Percentiles rank a stretch among this genome's conserved stretches.
Evolutionary conservation across 2,888 invertebrate genomes (phyloP).

Genomic region (Drosophila pseudotakahashii): DNA sequence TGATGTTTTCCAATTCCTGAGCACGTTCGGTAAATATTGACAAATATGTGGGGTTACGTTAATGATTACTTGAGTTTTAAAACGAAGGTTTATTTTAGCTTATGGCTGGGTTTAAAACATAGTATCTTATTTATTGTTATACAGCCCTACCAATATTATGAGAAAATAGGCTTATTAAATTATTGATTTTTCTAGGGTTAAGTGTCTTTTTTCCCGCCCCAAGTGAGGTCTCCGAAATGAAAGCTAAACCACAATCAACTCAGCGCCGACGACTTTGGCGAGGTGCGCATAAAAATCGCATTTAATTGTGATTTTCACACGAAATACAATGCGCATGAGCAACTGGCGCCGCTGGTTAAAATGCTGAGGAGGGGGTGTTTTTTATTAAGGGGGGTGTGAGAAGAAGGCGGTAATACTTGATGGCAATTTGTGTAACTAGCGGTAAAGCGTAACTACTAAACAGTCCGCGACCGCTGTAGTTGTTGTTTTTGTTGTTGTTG

Average conservation of each 20-base stretch:
- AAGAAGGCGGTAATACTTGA: conserved; percentile 22
- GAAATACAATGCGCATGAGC: conserved; percentile 78
- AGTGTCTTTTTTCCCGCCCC: conserved; percentile 10
- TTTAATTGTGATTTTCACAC: conserved; percentile 83
- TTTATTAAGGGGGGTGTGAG: not conserved
- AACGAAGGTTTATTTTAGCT: no score
- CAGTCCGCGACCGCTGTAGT: conserved; percentile 60
- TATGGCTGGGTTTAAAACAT: no score
- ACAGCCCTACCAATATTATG: no score
- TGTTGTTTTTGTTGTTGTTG: conserved; percentile 9
- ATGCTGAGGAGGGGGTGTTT: conserved; percentile 5
- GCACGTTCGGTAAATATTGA: conserved; percentile 19
- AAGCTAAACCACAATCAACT: conserved; percentile 59
- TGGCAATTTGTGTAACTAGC: conserved; percentile 78
- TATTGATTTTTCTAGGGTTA: conserved; percentile 19
- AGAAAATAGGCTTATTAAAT: not conserved
- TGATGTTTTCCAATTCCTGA: conserved; percentile 8
- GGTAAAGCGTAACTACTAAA: conserved; percentile 78
- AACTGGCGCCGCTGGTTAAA: conserved; percentile 59
- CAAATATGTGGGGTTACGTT: not conserved
- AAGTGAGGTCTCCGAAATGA: conserved; percentile 50
- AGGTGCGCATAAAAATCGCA: conserved; percentile 80
- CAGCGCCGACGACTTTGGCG: conserved; percentile 53
- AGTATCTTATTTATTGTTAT: no score
- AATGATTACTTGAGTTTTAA: not conserved